A percentile compares a stretch with the other conserved stretches of the same genome.
phyloP scores from a whole-genome alignment of 1,140 invertebrate species.

The Drosophila cardini region DNA sequence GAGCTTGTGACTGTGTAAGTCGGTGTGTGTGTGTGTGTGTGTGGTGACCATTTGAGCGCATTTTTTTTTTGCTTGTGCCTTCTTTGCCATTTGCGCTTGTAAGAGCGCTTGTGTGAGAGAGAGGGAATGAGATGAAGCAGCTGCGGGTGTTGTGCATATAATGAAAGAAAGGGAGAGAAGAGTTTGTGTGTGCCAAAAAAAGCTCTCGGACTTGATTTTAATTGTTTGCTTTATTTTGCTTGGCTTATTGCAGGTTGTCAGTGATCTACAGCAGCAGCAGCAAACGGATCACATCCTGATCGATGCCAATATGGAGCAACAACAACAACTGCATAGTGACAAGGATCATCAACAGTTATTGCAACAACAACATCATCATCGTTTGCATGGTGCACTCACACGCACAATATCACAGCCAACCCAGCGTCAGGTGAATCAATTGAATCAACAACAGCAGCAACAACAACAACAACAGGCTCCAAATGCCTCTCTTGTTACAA shows the following conservation, averaged over 20 bases:
- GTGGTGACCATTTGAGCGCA: slow-evolving; percentile 24
- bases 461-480: slow-evolving; percentile 51
- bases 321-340: slow-evolving; percentile 49
- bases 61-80: slow-evolving; percentile 17
- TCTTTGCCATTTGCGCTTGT: slow-evolving; percentile 29
- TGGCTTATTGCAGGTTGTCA: slow-evolving; percentile 68
- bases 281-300: slow-evolving; percentile 46
- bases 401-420: slow-evolving; percentile 80
- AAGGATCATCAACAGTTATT: slow-evolving; percentile 48
- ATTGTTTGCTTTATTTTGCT: slow-evolving; percentile 55
- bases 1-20: slow-evolving; percentile 3
- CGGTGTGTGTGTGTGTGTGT: slow-evolving; percentile 8
- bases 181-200: slow-evolving; percentile 30
- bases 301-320: slow-evolving; percentile 51
- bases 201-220: slow-evolving; percentile 55
- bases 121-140: background rate
- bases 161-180: background rate
- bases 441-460: slow-evolving; percentile 39
- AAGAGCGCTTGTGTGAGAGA: background rate
- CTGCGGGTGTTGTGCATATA: background rate
- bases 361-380: slow-evolving; percentile 54
- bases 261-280: slow-evolving; percentile 48
- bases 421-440: slow-evolving; percentile 45
- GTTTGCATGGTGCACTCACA: slow-evolving; percentile 69
- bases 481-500: slow-evolving; percentile 64